phyloP scores from a whole-genome alignment of 2,113 vertebrate genomes.

The Tychaedon coryphoeus region DNA sequence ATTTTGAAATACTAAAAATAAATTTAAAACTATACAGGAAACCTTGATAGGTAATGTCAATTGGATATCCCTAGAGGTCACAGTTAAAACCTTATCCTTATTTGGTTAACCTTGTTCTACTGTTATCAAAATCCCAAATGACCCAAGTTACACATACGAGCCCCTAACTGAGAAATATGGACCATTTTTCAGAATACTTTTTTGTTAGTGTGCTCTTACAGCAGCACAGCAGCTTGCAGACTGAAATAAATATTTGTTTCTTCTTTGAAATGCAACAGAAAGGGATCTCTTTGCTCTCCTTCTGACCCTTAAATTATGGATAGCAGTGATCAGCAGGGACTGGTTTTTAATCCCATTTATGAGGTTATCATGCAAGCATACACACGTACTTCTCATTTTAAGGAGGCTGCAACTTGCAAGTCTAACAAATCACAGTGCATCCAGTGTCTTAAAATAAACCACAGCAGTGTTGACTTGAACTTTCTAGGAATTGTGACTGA shows the following conservation, averaged over 20 bases:
- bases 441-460: background rate
- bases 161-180: background rate
- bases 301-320: conserved; percentile 29
- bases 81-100: background rate
- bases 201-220: background rate
- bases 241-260: conserved; percentile 13
- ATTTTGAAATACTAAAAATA: background rate
- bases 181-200: background rate
- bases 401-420: background rate
- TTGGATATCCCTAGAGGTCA: background rate
- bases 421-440: background rate
- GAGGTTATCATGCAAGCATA: background rate
- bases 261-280: background rate
- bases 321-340: background rate
- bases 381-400: background rate
- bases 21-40: background rate
- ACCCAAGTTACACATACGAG: background rate
- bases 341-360: background rate
- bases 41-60: background rate
- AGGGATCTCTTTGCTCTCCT: background rate
- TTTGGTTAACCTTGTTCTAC: conserved; percentile 17
- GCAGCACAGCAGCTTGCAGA: background rate
- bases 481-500: conserved; percentile 19
- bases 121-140: background rate
- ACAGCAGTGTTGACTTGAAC: background rate